A percentile compares a stretch with the other conserved stretches of the same genome.
phyloP scores from a whole-genome alignment of 1,140 invertebrate species.

The Drosophila sproati region DNA sequence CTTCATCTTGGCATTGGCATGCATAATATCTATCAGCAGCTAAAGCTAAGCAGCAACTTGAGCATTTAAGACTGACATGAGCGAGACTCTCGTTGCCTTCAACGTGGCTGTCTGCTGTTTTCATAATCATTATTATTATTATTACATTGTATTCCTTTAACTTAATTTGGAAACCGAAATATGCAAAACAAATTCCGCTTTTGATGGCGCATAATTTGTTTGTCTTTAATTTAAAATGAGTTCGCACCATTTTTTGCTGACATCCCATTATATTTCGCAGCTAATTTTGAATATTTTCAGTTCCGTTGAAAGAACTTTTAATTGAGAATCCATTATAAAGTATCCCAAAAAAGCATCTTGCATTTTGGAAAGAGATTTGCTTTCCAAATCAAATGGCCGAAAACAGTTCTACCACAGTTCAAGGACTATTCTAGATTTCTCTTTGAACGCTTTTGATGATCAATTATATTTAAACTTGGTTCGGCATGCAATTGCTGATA shows the following conservation, averaged over 20 bases:
- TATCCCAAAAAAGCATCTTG: too few relatives aligned
- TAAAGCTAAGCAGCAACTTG: conserved; percentile 44
- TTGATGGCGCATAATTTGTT: conserved; percentile 66
- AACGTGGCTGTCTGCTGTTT: conserved; percentile 29
- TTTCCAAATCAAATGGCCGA: too few relatives aligned
- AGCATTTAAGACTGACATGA: conserved; percentile 42
- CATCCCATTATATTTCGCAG: conserved; percentile 22
- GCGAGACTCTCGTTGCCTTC: conserved; percentile 1
- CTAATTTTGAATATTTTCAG: not conserved
- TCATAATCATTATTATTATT: conserved; percentile 36
- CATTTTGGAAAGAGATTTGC: too few relatives aligned
- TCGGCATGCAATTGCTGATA: not conserved
- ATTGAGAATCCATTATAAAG: too few relatives aligned
- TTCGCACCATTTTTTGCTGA: conserved; percentile 25
- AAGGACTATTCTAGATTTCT: not conserved
- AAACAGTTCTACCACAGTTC: too few relatives aligned
- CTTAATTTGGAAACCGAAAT: conserved; percentile 50
- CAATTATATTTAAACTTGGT: too few relatives aligned
- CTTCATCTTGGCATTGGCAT: conserved; percentile 31
- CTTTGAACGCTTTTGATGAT: not conserved
- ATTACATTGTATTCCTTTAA: conserved; percentile 41
- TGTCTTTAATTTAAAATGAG: conserved; percentile 74
- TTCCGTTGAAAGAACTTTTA: too few relatives aligned
- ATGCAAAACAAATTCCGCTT: conserved; percentile 64
- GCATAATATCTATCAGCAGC: conserved; percentile 54